Conservation (phyloP, 2,888 invertebrate genomes). For the Drosophila dives region DNA sequence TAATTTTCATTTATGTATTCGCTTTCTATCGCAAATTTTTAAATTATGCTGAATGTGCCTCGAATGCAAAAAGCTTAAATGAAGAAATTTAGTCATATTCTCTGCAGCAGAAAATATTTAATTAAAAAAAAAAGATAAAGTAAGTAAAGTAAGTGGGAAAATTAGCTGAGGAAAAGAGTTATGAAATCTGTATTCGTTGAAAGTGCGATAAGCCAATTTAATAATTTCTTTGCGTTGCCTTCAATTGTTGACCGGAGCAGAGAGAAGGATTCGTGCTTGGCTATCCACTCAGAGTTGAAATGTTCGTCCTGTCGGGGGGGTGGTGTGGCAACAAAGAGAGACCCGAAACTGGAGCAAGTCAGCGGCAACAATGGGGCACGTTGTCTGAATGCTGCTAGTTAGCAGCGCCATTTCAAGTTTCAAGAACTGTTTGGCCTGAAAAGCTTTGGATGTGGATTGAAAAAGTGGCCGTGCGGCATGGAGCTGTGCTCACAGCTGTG, state of each 20-base stretch:
- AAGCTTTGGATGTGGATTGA: constrained; percentile 32
- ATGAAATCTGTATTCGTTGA: too few relatives aligned
- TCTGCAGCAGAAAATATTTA: not conserved
- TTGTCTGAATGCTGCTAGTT: constrained; percentile 63
- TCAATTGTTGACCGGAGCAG: constrained; percentile 19
- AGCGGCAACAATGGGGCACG: constrained; percentile 52
- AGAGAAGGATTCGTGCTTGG: constrained; percentile 9
- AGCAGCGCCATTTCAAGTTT: constrained; percentile 56
- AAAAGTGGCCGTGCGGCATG: not conserved
- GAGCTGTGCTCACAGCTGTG: constrained; percentile 7
- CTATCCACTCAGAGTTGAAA: not conserved
- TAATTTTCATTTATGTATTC: too few relatives aligned
- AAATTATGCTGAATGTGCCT: too few relatives aligned
- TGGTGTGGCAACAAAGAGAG: constrained; percentile 26
- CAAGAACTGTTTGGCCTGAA: constrained; percentile 33
- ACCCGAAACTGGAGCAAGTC: constrained; percentile 21
- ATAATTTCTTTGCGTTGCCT: constrained; percentile 26
- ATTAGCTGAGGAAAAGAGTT: not conserved
- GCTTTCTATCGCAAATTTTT: too few relatives aligned
- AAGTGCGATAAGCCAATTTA: constrained; percentile 24
- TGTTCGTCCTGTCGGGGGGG: not conserved
- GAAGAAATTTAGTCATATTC: too few relatives aligned
- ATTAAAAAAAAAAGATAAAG: not conserved
- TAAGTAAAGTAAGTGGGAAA: not conserved
- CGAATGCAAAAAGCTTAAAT: too few relatives aligned